Base-by-base conservation (phyloP, 2,888 invertebrate genomes). In the Amphimallon solstitiale region DNA sequence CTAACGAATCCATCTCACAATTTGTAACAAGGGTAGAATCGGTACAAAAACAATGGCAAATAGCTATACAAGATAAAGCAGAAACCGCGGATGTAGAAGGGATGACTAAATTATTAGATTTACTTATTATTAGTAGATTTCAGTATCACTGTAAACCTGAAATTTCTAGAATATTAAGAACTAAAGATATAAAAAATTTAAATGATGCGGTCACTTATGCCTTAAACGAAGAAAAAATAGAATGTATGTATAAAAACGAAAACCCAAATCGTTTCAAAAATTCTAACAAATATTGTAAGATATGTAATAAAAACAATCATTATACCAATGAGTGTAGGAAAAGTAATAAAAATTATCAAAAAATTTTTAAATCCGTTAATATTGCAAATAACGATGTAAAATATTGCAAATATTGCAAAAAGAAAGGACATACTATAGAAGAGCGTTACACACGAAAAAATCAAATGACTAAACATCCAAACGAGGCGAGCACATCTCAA, bases 51-150 rank as follows among this genome's bases (percentile, higher is more conserved):
- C 23, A 23, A 23, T 23, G 23, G 2, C 23, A 23, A 23, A 23
- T 23, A 2, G 23, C 23, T 23, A 23, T 23, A 4, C 23, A 23
- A 5, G 5, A 23, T 23, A 5, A 23, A 23, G 23, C 23, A 4
- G n/a, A n/a, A n/a, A 23, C 2, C 5, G 23, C 23, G 5, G 5
- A 4, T 4, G 23, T 23, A 70, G n/a, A n/a, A n/a, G 35, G 74
- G 73, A 6, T 70, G 71, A 23, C 15, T 72, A 5, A 70, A 75
- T 46, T 52, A 76, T 54, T 68, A 74, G 63, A 74, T 75, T 71
- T 71, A 67, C 34, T 75, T 76, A 73, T 75, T 75, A 5, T 59
- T 75, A 46, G 75, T 73, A 45, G 74, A 75, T 56, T 78, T 77
- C 34, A 34, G 12, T 49, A 34, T 34, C 49, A 34, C 14, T 48